Evolutionary conservation across 2,113 vertebrate species (phyloP), one percentile per base, ranked within the genome.

Genomic region (Zosterops japonicus): DNA sequence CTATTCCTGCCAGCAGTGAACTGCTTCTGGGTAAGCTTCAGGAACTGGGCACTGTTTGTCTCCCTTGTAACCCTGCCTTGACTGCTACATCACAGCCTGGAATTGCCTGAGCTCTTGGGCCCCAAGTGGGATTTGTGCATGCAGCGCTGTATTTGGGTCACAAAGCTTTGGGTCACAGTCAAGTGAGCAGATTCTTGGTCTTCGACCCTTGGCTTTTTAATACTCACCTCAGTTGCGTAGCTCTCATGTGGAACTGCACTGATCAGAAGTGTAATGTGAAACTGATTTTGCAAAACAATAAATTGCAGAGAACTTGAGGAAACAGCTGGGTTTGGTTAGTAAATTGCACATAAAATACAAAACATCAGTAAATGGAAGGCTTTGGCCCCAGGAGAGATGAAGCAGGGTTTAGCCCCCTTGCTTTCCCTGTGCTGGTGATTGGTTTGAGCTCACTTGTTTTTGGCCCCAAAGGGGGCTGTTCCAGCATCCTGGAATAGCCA

Each of bases 251-350:
- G 80, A 96, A 82, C 96, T 87, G 76, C 79, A 7, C 90, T 68
- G 88, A 92, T 94, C 92, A 84, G 90, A 84, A 92, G 57, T 87
- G 95, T 95, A 97, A 97, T 86, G 90, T 71, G 94, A 97, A 96
- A 96, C 96, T 96, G 95, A 94, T 92, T 97, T 97, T 96, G 88
- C 93, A 94, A 84, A 96, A 96, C 95, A 94, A 96, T 96, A 94
- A 96, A 95, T 95, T 95, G 93, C 83, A 90, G 83, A 75, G 88
- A 71, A 84, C 83, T 96, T 92, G 90, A 95, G 93, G 90, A 97
- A 96, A 64, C 96, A 94, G 93, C 92, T 97, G 96, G 72, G 89
- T 96, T 96, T 92, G 80, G 86, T 97, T 96, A 96, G 94, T 93
- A 89, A 96, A 93, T 92, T 96, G 94, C 95, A 94, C 86, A 87